These are phyloP conservation scores for Stictonetta naevosa DNA, from an alignment of 2,113 vertebrate genomes.

Conservation along the genomic window DNA sequence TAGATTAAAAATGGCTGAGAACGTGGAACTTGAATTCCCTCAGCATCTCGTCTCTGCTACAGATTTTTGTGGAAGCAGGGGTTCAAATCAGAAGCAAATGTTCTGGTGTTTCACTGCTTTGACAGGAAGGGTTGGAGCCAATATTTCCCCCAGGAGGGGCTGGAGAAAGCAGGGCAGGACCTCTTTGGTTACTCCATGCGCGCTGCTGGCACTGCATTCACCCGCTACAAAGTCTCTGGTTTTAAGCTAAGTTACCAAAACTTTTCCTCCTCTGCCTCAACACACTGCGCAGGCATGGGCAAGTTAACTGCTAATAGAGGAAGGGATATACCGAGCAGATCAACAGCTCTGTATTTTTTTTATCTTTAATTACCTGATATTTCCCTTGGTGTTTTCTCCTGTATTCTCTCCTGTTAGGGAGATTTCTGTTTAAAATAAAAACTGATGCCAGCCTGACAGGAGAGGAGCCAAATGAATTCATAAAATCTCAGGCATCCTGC, in stretches of 20 bases:
- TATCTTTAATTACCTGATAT: neutral
- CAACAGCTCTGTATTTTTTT: neutral
- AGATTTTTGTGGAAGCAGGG: neutral
- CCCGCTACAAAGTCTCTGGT: neutral
- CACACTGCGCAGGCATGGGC: neutral
- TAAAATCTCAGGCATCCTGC: neutral
- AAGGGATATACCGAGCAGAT: neutral
- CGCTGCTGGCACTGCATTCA: neutral
- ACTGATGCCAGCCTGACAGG: neutral
- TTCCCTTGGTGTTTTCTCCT: neutral
- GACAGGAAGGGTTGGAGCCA: neutral
- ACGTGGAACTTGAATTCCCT: neutral
- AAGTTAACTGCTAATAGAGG: neutral
- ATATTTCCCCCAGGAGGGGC: neutral
- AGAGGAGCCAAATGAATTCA: slow-evolving; percentile 2
- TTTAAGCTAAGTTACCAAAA: neutral
- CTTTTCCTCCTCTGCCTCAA: neutral
- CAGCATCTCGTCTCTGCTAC: accelerated
- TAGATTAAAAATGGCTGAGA: neutral
- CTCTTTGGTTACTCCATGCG: neutral
- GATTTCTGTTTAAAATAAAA: slow-evolving; percentile 27
- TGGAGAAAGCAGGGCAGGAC: neutral
- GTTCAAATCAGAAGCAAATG: neutral
- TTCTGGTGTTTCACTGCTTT: neutral
- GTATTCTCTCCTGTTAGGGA: neutral